These are phyloP conservation scores for Eupelmus urozonus DNA, from an alignment of 2,888 invertebrate species.

Conservation along the genomic window DNA sequence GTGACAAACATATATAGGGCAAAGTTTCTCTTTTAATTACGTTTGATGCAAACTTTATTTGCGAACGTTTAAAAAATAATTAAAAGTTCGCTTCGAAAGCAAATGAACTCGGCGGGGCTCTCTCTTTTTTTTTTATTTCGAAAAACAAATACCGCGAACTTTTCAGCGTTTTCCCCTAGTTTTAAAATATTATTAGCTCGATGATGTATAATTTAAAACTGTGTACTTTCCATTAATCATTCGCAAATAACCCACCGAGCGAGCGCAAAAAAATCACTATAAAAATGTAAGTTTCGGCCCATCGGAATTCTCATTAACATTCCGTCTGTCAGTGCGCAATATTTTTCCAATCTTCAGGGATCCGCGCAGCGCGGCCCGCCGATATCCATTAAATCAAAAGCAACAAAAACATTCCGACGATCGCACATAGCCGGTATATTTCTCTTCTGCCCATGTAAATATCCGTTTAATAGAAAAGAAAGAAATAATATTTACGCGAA, in stretches of 20 bases:
- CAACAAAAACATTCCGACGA: slow-evolving; percentile 18
- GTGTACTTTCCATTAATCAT: background rate
- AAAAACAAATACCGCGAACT: no score
- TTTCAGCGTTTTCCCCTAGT: no score
- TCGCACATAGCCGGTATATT: background rate
- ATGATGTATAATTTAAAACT: slow-evolving; percentile 8
- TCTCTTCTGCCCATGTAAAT: background rate
- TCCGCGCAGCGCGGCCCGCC: background rate
- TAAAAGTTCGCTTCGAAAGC: background rate
- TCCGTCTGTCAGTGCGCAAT: background rate
- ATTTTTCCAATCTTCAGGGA: slow-evolving; percentile 17
- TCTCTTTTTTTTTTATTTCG: no score
- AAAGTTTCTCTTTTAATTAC: slow-evolving; percentile 1
- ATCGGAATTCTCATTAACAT: background rate
- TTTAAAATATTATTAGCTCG: no score
- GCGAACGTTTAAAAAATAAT: slow-evolving; percentile 1
- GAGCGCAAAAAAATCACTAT: no score
- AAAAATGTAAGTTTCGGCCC: no score
- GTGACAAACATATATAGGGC: background rate
- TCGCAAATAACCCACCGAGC: no score
- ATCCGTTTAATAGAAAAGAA: slow-evolving; percentile 5
- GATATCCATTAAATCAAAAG: slow-evolving; percentile 26
- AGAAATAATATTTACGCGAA: background rate
- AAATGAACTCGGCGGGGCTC: no score
- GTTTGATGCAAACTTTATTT: background rate